Conservation (phyloP, 2,113 vertebrate species). For the Hippocampus zosterae region DNA sequence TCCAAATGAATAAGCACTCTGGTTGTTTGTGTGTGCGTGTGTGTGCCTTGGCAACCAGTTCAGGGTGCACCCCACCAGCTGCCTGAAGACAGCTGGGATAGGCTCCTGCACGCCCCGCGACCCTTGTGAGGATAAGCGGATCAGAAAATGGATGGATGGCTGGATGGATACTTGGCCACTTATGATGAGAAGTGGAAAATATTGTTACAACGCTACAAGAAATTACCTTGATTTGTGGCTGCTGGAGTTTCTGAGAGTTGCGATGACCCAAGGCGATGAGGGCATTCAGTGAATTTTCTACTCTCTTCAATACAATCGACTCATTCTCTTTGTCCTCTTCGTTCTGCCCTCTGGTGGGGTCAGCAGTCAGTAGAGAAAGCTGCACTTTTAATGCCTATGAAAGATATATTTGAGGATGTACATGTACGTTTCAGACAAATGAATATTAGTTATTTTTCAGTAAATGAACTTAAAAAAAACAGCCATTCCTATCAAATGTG, state of each 20-base stretch:
- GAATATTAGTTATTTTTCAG: not conserved
- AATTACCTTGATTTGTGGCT: conserved; percentile 85
- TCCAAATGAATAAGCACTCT: not conserved
- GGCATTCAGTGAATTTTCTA: conserved; percentile 77
- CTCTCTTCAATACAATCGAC: conserved; percentile 65
- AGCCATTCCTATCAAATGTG: not conserved
- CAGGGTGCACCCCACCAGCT: no score
- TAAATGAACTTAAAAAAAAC: not conserved
- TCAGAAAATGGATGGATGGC: not conserved
- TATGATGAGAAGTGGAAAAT: not conserved
- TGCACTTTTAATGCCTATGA: conserved; percentile 64
- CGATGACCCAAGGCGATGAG: conserved; percentile 85
- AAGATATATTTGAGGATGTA: not conserved
- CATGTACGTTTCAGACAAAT: no score
- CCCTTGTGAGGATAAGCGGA: no score
- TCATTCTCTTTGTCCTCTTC: conserved; percentile 34
- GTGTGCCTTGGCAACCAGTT: not conserved
- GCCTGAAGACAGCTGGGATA: no score
- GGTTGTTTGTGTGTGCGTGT: not conserved
- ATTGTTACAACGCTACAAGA: not conserved
- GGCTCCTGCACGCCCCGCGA: no score
- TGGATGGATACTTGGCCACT: not conserved
- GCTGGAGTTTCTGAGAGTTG: conserved; percentile 83
- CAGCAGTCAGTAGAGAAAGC: conserved; percentile 52
- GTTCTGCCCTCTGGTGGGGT: conserved; percentile 15